These are phyloP conservation scores for Oreochromis tanganicae DNA, from an alignment of 2,113 vertebrate species.

Conservation along the genomic window DNA sequence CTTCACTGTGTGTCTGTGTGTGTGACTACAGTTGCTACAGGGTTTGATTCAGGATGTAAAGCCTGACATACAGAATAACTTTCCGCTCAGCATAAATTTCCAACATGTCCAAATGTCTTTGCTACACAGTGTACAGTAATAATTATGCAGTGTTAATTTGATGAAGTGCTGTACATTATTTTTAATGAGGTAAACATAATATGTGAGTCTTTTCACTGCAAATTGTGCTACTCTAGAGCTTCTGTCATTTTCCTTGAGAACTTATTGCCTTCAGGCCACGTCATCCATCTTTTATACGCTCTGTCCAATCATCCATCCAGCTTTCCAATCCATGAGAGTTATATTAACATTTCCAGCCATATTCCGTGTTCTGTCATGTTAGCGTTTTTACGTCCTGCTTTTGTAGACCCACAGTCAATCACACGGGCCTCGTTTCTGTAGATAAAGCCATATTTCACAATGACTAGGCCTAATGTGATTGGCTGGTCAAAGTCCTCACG, in stretches of 20 bases:
- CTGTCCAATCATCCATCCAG: neutral
- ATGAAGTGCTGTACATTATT: neutral
- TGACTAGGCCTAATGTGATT: slow-evolving; percentile 18
- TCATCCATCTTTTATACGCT: neutral
- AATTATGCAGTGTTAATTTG: neutral
- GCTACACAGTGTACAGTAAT: neutral
- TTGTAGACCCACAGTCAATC: slow-evolving; percentile 10
- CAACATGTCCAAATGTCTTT: neutral
- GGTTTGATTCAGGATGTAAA: neutral
- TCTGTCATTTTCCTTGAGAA: neutral
- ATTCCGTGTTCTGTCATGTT: slow-evolving; percentile 12
- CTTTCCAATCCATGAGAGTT: neutral
- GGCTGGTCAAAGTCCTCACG: slow-evolving; percentile 40
- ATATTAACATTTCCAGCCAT: slow-evolving; percentile 18
- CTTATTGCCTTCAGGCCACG: neutral
- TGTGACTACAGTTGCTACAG: neutral
- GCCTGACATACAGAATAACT: neutral
- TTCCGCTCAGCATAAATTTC: neutral
- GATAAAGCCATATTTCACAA: slow-evolving; percentile 22
- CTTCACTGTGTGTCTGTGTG: neutral
- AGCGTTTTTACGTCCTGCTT: neutral
- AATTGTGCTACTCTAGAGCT: neutral
- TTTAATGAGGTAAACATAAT: neutral
- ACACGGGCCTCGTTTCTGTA: neutral
- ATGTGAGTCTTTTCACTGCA: neutral